Percentiles rank a stretch among this genome's conserved stretches.
These are phyloP conservation scores for Ictalurus furcatus DNA, from an alignment of 2,113 vertebrate species.

Conservation along the genomic window DNA sequence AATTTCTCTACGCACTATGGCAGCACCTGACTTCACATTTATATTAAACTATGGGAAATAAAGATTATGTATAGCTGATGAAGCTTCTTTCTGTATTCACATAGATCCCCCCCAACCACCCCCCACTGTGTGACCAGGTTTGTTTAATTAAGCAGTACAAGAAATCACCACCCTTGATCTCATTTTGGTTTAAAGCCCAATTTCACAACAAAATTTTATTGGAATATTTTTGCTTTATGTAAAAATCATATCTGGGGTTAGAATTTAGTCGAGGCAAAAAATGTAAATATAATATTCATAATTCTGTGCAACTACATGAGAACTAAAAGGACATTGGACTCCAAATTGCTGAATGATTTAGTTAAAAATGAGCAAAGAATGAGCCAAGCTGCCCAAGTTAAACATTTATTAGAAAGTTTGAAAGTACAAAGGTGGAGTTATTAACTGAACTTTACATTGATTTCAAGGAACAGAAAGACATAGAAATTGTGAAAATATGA, in stretches of 20 bases:
- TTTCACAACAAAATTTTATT: neutral
- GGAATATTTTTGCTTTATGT: neutral
- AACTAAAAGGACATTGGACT: neutral
- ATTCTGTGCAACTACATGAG: neutral
- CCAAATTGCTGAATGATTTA: neutral
- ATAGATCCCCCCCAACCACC: too few species aligned
- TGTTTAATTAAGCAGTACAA: neutral
- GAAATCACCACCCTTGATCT: neutral
- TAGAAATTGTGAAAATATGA: neutral
- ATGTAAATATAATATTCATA: neutral
- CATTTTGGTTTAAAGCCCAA: too few species aligned
- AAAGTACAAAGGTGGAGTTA: neutral
- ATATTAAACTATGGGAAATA: neutral
- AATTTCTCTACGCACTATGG: too few species aligned
- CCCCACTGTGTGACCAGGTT: neutral
- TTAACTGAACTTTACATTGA: neutral
- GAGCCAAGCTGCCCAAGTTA: neutral
- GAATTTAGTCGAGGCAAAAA: neutral
- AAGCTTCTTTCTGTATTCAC: neutral
- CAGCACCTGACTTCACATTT: neutral
- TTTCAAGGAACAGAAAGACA: neutral
- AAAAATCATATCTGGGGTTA: neutral
- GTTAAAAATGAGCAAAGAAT: neutral
- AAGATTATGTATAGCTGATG: neutral
- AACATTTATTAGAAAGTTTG: slow-evolving; percentile 38